Base-by-base conservation (phyloP, 2,888 invertebrate genomes). In the Phengaris arion region DNA sequence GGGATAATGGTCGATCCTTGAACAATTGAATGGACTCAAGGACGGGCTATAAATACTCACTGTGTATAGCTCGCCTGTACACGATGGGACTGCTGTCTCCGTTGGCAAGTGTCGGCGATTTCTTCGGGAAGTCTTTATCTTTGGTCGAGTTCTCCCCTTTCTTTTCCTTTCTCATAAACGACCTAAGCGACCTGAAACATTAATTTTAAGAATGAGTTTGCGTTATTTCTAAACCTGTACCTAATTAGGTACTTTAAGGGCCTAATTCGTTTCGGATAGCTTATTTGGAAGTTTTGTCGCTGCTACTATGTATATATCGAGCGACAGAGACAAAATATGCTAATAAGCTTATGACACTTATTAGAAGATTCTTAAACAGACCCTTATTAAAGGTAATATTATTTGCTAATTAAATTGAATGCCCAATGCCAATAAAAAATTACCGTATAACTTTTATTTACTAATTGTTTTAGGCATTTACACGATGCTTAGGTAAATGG, bases 111-210 rank as follows among this genome's bases (percentile, higher is more conserved):
- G 80, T 84, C 76, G 77, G 82, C 52, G 83, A 79, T 77, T 84
- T 86, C 74, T 64, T 64, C 12, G 35, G 64, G 35, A 10, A 22
- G 59, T 45, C 35, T 6, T 64, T 64, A 2, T 79, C 78, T 57
- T 86, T 84, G 57, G 86, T 82, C 7, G 79, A 45, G 72, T 83
- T 81, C 74, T 87, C 84, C 22, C 84, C 83, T 79, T 89, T 92
- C 82, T 93, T 92, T 22, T 92, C 93, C 82, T 94, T 94, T 81
- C 87, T 92, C 90, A 93, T 92, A 80, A 94, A 94, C 57, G 94
- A 94, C 76, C 92, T 85, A 74, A 94, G 85, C 46, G 92, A 90
- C 94, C 94, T 94, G 90, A 68, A 92, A 91, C 54, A 9, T 10
- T 7, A 59, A 45, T 64, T 6, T 12, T 10, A 45, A 45, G 13